Evolutionary conservation across 2,113 vertebrate genomes (phyloP).

Genomic region (Salminus brasiliensis): DNA sequence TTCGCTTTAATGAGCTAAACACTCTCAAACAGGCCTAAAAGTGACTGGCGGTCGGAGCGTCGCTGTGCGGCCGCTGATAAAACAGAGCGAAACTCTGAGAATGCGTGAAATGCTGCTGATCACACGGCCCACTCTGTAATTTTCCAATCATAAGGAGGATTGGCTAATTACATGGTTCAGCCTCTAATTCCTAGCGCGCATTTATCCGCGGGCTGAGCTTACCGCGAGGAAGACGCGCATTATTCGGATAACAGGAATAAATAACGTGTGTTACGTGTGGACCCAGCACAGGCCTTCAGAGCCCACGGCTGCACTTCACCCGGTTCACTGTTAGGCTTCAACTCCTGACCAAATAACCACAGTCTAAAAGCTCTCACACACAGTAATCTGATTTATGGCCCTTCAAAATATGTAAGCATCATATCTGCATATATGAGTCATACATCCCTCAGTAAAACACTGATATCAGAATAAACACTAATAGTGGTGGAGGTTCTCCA

Average conservation of each 20-base stretch:
- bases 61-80: background rate
- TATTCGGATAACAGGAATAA: constrained; percentile 18
- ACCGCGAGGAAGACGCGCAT: constrained; percentile 19
- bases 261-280: constrained; percentile 23
- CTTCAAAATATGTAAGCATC: no score
- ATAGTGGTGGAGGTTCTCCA: no score
- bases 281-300: no score
- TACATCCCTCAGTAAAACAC: no score
- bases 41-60: background rate
- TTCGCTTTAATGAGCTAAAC: constrained; percentile 4
- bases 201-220: constrained; percentile 34
- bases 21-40: background rate
- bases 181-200: constrained; percentile 37
- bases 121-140: constrained; percentile 45
- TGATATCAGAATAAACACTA: no score
- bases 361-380: no score
- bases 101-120: constrained; percentile 53
- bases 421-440: no score
- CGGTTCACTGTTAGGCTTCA: no score
- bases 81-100: constrained; percentile 36
- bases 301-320: no score
- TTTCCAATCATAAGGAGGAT: constrained; percentile 51
- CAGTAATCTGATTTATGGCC: no score
- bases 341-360: no score
- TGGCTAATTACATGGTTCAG: constrained; percentile 52